Evolutionary conservation across 2,888 invertebrate species (phyloP).

Genomic region (Hedychridium roseum): DNA sequence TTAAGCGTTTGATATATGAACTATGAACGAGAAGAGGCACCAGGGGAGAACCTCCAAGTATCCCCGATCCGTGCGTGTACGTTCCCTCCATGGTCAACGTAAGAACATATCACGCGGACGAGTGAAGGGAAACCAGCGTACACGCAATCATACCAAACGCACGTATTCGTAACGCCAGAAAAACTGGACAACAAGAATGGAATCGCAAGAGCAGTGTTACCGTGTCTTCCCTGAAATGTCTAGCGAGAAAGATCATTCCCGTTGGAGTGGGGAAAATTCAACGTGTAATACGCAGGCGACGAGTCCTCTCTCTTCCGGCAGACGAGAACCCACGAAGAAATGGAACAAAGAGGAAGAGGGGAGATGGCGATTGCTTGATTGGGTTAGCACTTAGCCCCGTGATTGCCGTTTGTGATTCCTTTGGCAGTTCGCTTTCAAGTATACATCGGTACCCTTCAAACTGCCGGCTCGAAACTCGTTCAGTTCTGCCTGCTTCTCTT

Average conservation of each 20-base stretch:
- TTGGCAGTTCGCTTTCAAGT: constrained; percentile 38
- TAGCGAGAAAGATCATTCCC: constrained; percentile 11
- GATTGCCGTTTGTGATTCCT: constrained; percentile 57
- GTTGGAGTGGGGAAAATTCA: not conserved
- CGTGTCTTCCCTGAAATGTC: no score
- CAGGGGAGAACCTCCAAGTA: not conserved
- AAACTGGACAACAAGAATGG: not conserved
- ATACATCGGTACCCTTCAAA: no score
- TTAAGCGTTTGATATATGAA: constrained; percentile 60
- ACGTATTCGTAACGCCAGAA: not conserved
- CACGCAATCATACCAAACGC: not conserved
- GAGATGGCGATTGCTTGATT: constrained; percentile 42
- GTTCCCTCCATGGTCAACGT: no score
- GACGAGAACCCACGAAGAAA: constrained; percentile 2
- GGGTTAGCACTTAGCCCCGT: constrained; percentile 53
- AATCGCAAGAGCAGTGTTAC: no score
- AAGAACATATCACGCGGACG: no score
- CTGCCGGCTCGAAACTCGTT: no score
- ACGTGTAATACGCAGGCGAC: constrained; percentile 1
- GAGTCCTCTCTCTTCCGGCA: not conserved
- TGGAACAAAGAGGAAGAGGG: constrained; percentile 13
- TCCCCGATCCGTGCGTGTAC: constrained; percentile 3
- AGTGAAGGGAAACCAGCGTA: no score
- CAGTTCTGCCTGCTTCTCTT: no score
- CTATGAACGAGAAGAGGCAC: constrained; percentile 38